A percentile compares a stretch with the other conserved stretches of the same genome.
These are phyloP conservation scores for Drosophila baimaii DNA, from an alignment of 1,140 invertebrate genomes.

Conservation along the genomic window DNA sequence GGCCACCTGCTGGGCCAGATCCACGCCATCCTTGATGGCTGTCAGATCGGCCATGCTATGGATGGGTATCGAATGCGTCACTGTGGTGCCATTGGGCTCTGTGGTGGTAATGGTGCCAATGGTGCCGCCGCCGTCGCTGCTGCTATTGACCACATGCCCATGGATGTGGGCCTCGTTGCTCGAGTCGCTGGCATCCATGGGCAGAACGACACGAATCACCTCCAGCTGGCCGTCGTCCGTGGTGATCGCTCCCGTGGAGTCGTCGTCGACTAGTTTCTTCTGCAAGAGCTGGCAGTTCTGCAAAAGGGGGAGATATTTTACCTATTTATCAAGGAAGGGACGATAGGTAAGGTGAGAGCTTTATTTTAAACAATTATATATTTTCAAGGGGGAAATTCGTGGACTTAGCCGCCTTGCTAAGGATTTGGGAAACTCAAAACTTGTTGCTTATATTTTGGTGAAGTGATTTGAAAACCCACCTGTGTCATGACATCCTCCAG, in stretches of 20 bases:
- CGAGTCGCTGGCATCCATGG: constrained; percentile 81
- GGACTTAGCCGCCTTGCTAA: background rate
- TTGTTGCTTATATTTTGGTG: background rate
- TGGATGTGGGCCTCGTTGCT: constrained; percentile 71
- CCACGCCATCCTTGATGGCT: constrained; percentile 67
- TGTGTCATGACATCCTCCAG: constrained; percentile 81
- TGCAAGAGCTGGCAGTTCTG: constrained; percentile 73
- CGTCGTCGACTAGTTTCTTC: constrained; percentile 59
- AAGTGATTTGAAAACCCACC: constrained; percentile 23
- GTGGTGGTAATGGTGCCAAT: constrained; percentile 40
- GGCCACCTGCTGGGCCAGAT: constrained; percentile 77
- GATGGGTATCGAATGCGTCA: constrained; percentile 53
- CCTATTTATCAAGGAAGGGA: constrained; percentile 31
- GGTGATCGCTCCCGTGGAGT: constrained; percentile 35
- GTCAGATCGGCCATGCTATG: constrained; percentile 63
- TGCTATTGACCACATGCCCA: constrained; percentile 61
- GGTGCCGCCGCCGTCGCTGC: constrained; percentile 53
- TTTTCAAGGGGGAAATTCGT: background rate
- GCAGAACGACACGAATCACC: constrained; percentile 78
- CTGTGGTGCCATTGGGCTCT: constrained; percentile 40
- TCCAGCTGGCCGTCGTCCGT: constrained; percentile 55
- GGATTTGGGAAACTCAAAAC: background rate
- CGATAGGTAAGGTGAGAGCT: constrained; percentile 9
- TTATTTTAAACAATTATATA: constrained; percentile 5
- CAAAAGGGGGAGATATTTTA: constrained; percentile 36